A percentile compares a stretch with the other conserved stretches of the same genome.
phyloP scores from a whole-genome alignment of 2,888 invertebrate genomes.

The Hanleya hanleyi region DNA sequence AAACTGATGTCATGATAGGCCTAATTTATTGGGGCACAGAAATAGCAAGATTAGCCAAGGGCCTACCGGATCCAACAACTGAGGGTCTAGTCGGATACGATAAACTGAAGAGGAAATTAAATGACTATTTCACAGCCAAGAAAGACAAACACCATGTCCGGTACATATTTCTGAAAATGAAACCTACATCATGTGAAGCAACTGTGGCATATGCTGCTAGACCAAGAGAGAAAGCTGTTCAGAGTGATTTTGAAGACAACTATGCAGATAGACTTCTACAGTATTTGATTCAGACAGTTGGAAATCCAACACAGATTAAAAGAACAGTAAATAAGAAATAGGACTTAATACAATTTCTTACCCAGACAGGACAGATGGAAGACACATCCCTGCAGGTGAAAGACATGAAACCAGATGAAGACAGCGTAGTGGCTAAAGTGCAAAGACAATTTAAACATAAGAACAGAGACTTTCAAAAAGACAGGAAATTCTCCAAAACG shows the following conservation, averaged over 20 bases:
- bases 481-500: no score
- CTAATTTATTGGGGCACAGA: no score
- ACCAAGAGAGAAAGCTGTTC: background rate
- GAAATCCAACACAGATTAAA: background rate
- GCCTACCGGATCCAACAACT: no score
- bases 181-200: background rate
- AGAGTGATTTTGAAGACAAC: background rate
- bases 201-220: background rate
- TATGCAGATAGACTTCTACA: background rate
- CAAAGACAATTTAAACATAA: background rate
- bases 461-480: background rate
- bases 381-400: background rate
- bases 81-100: background rate
- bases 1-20: no score
- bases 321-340: background rate
- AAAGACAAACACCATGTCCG: background rate
- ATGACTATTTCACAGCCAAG: background rate
- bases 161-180: background rate
- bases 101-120: background rate
- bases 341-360: background rate
- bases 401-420: background rate
- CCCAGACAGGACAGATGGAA: background rate
- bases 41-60: no score
- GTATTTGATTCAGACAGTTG: slow-evolving; percentile 1
- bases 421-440: background rate